Evolutionary conservation across 2,113 vertebrate species (phyloP), one percentile per base, ranked within the genome.

Genomic region (Numenius arquata): DNA sequence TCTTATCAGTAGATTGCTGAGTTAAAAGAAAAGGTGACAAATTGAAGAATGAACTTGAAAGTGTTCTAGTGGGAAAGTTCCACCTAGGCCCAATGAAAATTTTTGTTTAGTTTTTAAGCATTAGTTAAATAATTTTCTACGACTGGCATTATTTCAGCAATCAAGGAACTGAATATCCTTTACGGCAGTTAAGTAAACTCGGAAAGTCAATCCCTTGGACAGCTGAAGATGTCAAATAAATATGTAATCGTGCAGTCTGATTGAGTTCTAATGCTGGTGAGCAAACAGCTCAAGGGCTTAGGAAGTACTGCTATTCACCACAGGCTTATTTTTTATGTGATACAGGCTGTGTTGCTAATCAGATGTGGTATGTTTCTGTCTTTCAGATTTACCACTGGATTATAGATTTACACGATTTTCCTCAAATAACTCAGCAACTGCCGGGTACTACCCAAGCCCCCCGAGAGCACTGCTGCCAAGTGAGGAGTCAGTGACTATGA

Each of bases 361-460:
- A 95, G 58, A 89, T 89, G 21, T 90, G 89, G 11, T 95, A 26
- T 92, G 36, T 94, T 96, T 96, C 34, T 97, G 84, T 96, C 85
- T 97, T 89, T 75, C 95, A 99, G 99, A 98, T 98, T 99, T 99
- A 93, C 99, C 99, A 15, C 97, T 99, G 98, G 99, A 99, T 98
- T 99, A 99, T 95, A 99, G 98, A 97, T 99, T 99, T 97, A 97
- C 97, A 95, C 98, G 98, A 96, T 99, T 99, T 97, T 99, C 98
- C 94, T 96, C 98, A 32, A 98, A 98, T 96, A 98, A 81, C 97
- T 98, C 98, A 86, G 98, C 98, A 96, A 99, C 98, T 63, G 98
- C 96, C 7, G 99, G 99, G 75, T 99, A 99, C 97, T 99, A 99
- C 96, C 99, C 99, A 83, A 97, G 98, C n/a, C 99, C 99, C 94